Conservation (phyloP, 2,113 vertebrate genomes). For the Balaenoptera acutorostrata region DNA sequence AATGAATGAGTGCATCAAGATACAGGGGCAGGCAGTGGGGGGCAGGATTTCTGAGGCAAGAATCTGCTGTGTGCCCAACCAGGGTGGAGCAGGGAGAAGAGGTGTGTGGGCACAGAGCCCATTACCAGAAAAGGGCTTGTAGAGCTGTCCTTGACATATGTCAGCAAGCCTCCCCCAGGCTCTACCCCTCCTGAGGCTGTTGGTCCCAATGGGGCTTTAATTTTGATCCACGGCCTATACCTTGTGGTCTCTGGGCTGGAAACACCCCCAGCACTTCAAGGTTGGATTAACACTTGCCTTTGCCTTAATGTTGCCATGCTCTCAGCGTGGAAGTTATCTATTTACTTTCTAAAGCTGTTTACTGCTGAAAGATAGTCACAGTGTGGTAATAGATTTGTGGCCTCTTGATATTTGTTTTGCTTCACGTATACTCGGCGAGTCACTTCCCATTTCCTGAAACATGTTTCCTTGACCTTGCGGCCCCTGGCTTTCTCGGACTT, state of each 20-base stretch:
- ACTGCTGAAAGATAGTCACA: not conserved
- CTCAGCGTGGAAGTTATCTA: not conserved
- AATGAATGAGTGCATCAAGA: not conserved
- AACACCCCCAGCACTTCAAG: not conserved
- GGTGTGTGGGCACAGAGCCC: not conserved
- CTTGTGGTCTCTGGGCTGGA: not conserved
- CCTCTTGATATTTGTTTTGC: not conserved
- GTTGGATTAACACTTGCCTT: not conserved
- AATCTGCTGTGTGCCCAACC: not conserved
- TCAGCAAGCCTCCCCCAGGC: not conserved
- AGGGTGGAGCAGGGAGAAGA: not conserved
- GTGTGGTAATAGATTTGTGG: not conserved
- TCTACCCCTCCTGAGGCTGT: not conserved
- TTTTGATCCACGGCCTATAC: not conserved
- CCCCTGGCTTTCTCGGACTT: not conserved
- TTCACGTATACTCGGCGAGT: not conserved
- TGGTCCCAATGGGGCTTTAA: not conserved
- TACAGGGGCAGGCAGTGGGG: not conserved
- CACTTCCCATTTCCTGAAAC: not conserved
- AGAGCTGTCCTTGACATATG: not conserved
- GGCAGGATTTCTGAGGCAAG: not conserved
- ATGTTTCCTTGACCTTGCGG: not conserved
- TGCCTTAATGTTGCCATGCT: not conserved
- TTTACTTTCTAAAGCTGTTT: not conserved
- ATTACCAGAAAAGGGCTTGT: not conserved